Evolutionary conservation across 2,797 vertebrate genomes (phyloP).

Genomic region (Phataginus tetradactyla): DNA sequence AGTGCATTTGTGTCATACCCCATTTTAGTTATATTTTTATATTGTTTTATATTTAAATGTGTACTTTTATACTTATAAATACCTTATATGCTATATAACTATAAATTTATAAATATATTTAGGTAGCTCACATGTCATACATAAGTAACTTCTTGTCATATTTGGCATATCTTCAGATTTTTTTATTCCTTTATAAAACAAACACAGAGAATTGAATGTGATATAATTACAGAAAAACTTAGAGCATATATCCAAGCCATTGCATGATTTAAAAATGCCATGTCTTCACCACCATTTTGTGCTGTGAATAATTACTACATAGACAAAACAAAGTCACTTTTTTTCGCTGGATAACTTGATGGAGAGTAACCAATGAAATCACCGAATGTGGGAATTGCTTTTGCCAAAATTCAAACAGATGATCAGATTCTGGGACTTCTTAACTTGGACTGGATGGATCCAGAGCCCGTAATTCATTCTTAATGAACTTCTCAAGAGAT

Average conservation of each 20-base stretch:
- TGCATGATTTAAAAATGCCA: neutral
- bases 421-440: conserved; percentile 13
- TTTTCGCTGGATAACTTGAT: conserved; percentile 32
- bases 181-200: neutral
- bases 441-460: neutral
- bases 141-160: neutral
- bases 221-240: neutral
- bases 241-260: neutral
- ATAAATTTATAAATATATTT: conserved; percentile 3
- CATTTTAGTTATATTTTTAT: neutral
- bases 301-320: conserved; percentile 12
- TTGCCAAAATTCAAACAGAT: neutral
- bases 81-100: neutral
- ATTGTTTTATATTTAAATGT: neutral
- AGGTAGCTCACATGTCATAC: neutral
- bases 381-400: neutral
- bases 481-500: neutral
- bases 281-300: neutral
- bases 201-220: neutral
- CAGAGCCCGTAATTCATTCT: conserved; percentile 12
- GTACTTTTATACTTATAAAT: neutral
- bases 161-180: neutral
- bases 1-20: neutral
- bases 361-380: neutral
- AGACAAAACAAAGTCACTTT: neutral